Conservation (phyloP, 2,888 invertebrate genomes). For the Nephrotoma flavescens region DNA sequence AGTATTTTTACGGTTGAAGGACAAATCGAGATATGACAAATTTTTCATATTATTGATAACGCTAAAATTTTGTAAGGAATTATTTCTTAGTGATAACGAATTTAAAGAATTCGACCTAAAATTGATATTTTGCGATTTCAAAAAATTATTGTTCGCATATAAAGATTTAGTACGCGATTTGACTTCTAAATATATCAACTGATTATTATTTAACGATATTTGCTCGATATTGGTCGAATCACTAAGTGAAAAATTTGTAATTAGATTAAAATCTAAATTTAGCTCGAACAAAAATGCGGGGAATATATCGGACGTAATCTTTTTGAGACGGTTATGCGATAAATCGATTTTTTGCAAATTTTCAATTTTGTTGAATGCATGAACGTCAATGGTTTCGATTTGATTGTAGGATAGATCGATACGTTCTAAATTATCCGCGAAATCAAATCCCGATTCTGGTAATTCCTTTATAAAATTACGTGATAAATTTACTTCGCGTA, state of each 20-base stretch:
- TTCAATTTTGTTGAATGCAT: background rate
- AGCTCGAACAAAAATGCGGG: background rate
- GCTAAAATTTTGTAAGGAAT: background rate
- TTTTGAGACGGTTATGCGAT: background rate
- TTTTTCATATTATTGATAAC: background rate
- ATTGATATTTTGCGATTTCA: background rate
- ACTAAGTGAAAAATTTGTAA: background rate
- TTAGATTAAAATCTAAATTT: background rate
- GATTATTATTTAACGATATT: background rate
- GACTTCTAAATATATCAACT: background rate
- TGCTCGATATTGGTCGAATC: background rate
- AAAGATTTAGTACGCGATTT: background rate
- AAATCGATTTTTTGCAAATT: background rate
- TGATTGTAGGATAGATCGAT: background rate
- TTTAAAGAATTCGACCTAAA: background rate
- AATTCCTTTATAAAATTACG: background rate
- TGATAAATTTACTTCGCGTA: background rate
- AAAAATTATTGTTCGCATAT: background rate
- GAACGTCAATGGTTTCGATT: background rate
- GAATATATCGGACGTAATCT: background rate
- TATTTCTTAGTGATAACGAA: background rate
- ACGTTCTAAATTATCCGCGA: background rate
- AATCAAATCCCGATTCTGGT: background rate
- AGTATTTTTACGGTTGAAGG: background rate
- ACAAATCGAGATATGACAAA: background rate